These are phyloP conservation scores for Grammomys dolichurus DNA, from an alignment of 2,113 vertebrate genomes.

Conservation along the genomic window DNA sequence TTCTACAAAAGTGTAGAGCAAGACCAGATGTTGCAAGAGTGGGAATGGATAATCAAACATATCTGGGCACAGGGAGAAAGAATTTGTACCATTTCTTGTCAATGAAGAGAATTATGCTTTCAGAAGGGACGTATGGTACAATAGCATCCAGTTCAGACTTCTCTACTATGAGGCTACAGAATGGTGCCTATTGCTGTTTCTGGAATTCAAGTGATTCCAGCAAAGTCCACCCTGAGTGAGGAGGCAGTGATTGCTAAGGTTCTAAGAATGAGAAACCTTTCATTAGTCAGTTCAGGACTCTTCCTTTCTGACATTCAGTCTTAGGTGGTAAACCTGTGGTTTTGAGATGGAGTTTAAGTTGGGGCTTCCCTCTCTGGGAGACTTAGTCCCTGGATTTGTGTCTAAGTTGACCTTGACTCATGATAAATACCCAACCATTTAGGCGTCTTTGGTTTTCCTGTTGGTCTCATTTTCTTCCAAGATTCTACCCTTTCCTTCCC, in stretches of 20 bases:
- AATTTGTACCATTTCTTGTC: not conserved
- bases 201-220: not conserved
- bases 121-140: not conserved
- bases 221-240: not conserved
- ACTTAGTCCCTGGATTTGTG: not conserved
- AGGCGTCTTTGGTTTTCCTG: not conserved
- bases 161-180: not conserved
- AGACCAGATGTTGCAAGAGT: not conserved
- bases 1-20: not conserved
- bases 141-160: too few species aligned
- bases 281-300: not conserved
- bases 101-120: not conserved
- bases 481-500: not conserved
- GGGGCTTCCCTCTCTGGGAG: fast-evolving
- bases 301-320: not conserved
- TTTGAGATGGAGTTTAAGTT: not conserved
- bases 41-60: not conserved
- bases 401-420: not conserved
- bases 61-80: not conserved
- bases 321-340: not conserved
- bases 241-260: not conserved
- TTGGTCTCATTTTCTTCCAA: not conserved
- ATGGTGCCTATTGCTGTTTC: fast-evolving
- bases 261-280: not conserved
- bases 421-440: not conserved